Percentiles rank a stretch among this genome's conserved stretches.
Conservation (phyloP, 1,140 invertebrate genomes). For the Drepana arcuata region DNA sequence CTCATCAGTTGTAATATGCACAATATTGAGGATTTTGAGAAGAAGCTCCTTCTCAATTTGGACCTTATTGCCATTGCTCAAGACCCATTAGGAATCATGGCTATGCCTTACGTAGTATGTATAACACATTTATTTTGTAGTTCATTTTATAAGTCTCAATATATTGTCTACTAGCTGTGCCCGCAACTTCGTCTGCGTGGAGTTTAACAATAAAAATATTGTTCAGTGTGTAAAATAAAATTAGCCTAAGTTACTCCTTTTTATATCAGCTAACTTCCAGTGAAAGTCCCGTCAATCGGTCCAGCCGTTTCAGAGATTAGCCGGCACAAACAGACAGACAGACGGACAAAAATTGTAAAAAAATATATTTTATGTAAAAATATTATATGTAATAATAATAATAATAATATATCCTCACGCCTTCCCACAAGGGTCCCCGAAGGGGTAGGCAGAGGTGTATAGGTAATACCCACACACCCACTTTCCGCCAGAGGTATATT, state of each 20-base stretch:
- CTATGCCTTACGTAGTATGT: constrained; percentile 37
- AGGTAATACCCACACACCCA: no score
- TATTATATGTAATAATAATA: no score
- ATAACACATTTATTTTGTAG: background rate
- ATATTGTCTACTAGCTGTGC: background rate
- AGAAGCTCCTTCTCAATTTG: constrained; percentile 83
- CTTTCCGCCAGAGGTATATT: no score
- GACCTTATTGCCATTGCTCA: constrained; percentile 87
- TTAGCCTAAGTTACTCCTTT: background rate
- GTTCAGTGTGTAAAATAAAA: background rate
- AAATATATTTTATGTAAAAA: no score
- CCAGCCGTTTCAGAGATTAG: no score
- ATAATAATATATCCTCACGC: no score
- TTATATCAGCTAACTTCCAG: no score
- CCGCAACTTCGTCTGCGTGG: background rate
- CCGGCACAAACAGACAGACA: no score
- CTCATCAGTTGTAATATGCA: constrained; percentile 91
- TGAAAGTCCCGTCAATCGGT: background rate
- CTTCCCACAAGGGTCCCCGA: no score
- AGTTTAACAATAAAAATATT: background rate
- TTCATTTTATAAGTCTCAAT: background rate
- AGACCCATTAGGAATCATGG: constrained; percentile 81
- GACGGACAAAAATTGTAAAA: no score
- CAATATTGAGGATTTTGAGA: constrained; percentile 79
- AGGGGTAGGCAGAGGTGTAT: no score